Evolutionary conservation across 2,797 vertebrate species (phyloP).

Genomic region (Vipera ursinii): DNA sequence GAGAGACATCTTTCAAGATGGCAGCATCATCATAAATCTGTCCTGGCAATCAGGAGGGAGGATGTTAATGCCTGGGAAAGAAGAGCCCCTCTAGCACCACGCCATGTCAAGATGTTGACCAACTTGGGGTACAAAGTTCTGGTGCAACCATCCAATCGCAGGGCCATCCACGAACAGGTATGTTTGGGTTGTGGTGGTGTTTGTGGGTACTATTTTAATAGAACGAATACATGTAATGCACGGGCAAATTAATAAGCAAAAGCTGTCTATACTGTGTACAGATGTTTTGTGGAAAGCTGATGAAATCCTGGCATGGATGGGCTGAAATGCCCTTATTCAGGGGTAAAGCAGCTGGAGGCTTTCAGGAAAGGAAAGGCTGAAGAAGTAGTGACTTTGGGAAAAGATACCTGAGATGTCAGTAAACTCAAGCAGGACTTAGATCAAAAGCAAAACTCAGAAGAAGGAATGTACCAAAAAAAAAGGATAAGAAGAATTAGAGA

Average conservation of each 20-base stretch:
- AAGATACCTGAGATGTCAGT: neutral
- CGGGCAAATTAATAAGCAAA: too few relatives aligned
- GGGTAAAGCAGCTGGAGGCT: too few relatives aligned
- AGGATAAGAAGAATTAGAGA: neutral
- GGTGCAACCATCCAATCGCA: constrained; percentile 91
- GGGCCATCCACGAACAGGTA: constrained; percentile 93
- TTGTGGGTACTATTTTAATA: neutral
- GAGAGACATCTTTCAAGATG: constrained; percentile 59
- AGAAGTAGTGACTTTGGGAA: neutral
- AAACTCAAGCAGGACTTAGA: neutral
- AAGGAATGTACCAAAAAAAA: neutral
- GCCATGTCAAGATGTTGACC: constrained; percentile 87
- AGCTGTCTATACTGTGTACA: neutral
- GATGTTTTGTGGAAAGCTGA: neutral
- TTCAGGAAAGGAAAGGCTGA: neutral
- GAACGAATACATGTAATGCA: too few relatives aligned
- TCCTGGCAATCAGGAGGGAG: constrained; percentile 90
- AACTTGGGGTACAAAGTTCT: constrained; percentile 90
- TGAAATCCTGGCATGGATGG: neutral
- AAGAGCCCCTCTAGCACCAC: constrained; percentile 90
- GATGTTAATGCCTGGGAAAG: constrained; percentile 95
- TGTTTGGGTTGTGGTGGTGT: constrained; percentile 14
- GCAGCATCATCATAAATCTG: constrained; percentile 72
- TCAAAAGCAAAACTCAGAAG: neutral
- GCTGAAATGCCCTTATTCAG: neutral